A percentile compares a stretch with the other conserved stretches of the same genome.
phyloP scores from a whole-genome alignment of 2,888 invertebrate genomes.

The Plagodis dolabraria region DNA sequence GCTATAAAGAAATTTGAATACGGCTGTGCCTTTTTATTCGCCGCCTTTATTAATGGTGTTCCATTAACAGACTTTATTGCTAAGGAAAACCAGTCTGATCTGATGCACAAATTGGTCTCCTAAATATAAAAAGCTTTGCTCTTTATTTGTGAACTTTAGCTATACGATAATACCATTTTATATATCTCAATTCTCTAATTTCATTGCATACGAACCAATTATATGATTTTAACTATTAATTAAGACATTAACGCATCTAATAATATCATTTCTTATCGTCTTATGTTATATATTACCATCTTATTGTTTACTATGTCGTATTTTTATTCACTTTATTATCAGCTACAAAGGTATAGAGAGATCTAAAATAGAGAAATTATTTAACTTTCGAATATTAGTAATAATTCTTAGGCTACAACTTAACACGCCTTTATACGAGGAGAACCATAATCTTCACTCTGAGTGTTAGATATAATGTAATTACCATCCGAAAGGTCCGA shows the following conservation, averaged over 20 bases:
- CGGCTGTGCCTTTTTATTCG: slow-evolving; percentile 60
- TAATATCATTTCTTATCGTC: slow-evolving; percentile 14
- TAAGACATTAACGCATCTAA: slow-evolving; percentile 29
- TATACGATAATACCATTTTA: slow-evolving; percentile 59
- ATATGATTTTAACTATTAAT: slow-evolving; percentile 25
- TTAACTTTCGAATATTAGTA: slow-evolving; percentile 1
- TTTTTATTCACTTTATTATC: slow-evolving; percentile 24
- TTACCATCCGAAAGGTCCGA: slow-evolving; percentile 51
- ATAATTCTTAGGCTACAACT: slow-evolving; percentile 7
- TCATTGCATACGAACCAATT: slow-evolving; percentile 52
- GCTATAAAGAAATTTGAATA: slow-evolving; percentile 66
- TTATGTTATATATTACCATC: slow-evolving; percentile 12
- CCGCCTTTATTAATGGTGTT: slow-evolving; percentile 72
- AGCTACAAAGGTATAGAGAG: neutral
- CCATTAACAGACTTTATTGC: slow-evolving; percentile 76
- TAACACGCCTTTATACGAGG: slow-evolving; percentile 16
- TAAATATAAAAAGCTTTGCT: slow-evolving; percentile 60
- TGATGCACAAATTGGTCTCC: slow-evolving; percentile 70
- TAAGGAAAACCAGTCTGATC: slow-evolving; percentile 61
- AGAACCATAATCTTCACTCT: slow-evolving; percentile 33
- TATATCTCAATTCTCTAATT: slow-evolving; percentile 33
- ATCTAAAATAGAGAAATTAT: slow-evolving; percentile 7
- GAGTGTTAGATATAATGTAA: slow-evolving; percentile 54
- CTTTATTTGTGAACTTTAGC: slow-evolving; percentile 52
- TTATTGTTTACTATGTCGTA: slow-evolving; percentile 23